Evolutionary conservation across 2,888 invertebrate species (phyloP).

Genomic region (Andrena trimmerana): DNA sequence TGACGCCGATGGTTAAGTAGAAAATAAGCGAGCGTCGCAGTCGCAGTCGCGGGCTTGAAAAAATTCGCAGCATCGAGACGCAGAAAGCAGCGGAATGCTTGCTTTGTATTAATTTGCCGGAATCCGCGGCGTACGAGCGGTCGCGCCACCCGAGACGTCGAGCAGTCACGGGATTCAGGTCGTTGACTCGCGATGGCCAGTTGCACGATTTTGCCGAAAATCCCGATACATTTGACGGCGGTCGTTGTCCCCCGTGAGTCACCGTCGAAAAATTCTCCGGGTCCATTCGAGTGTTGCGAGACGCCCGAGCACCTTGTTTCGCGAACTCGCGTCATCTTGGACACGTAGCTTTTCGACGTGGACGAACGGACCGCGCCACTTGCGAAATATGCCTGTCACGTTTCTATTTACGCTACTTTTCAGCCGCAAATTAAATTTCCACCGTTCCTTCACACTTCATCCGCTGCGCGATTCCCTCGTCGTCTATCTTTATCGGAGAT

Average conservation of each 20-base stretch:
- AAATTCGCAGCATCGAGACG: background rate
- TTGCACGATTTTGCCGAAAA: slow-evolving; percentile 60
- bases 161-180: slow-evolving; percentile 9
- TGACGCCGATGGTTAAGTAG: background rate
- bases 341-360: background rate
- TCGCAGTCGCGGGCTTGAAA: background rate
- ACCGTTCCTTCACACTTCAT: background rate
- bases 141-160: too few species aligned
- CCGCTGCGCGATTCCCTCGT: background rate
- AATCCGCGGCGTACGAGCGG: background rate
- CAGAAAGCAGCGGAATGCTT: background rate
- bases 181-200: slow-evolving; percentile 24
- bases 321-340: slow-evolving; percentile 19
- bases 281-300: slow-evolving; percentile 37
- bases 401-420: background rate
- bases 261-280: slow-evolving; percentile 66
- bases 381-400: slow-evolving; percentile 5
- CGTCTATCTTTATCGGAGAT: background rate
- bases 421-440: background rate
- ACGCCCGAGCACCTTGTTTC: slow-evolving; percentile 31
- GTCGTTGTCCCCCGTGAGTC: slow-evolving; percentile 72
- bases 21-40: background rate
- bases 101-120: background rate
- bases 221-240: slow-evolving; percentile 53
- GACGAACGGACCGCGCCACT: background rate